Conservation (phyloP, 2,113 vertebrate species). For the Neogale vison region DNA sequence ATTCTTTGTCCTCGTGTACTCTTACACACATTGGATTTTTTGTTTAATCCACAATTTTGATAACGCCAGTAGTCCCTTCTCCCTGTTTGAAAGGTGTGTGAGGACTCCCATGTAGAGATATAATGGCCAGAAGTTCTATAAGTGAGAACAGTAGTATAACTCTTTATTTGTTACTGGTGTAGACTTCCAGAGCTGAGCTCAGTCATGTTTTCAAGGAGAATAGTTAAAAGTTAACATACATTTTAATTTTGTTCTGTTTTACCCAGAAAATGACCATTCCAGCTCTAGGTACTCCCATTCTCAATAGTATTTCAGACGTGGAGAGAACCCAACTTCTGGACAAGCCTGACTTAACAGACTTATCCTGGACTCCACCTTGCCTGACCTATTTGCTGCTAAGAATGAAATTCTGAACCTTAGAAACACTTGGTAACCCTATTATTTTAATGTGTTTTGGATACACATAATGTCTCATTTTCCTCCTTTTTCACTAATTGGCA, state of each 20-base stretch:
- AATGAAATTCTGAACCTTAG: conserved; percentile 56
- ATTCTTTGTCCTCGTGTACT: background rate
- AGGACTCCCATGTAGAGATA: background rate
- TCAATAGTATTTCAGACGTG: background rate
- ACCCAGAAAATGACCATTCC: conserved; percentile 12
- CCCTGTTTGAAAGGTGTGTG: background rate
- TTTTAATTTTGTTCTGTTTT: conserved; percentile 64
- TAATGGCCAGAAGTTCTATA: background rate
- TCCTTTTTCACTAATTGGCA: conserved; percentile 42
- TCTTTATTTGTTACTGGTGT: background rate
- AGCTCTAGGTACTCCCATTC: background rate
- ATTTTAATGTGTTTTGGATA: conserved; percentile 61
- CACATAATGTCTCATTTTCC: conserved; percentile 53
- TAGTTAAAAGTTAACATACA: conserved; percentile 15
- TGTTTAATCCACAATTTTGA: background rate
- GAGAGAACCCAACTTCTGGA: background rate
- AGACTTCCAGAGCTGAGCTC: background rate
- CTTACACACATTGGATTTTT: background rate
- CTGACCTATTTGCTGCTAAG: conserved; percentile 43
- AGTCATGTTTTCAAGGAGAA: conserved; percentile 47
- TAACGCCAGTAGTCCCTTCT: background rate
- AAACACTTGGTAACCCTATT: conserved; percentile 23
- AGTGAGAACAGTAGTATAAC: background rate
- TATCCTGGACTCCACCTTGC: conserved; percentile 59
- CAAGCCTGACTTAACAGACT: conserved; percentile 33